Conservation (phyloP, 2,888 invertebrate species). For the Geophilus truncorum region DNA sequence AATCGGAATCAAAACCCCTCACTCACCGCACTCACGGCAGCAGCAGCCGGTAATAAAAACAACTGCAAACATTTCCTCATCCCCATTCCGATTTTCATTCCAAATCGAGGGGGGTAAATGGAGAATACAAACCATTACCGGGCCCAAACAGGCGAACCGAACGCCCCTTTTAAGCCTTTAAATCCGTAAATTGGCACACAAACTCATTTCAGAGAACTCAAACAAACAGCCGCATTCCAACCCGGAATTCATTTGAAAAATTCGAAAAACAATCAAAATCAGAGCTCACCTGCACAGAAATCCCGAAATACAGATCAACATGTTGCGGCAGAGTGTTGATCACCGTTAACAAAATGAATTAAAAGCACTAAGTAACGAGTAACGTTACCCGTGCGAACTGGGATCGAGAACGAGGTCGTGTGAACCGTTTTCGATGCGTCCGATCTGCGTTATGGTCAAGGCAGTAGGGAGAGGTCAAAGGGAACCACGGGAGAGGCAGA, state of each 20-base stretch:
- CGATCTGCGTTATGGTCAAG: neutral
- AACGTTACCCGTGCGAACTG: neutral
- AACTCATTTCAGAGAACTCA: neutral
- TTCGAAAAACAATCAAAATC: neutral
- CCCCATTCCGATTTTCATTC: neutral
- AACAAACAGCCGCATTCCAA: neutral
- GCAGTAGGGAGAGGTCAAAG: neutral
- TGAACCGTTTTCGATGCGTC: neutral
- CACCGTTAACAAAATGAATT: too few species aligned
- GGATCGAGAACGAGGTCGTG: neutral
- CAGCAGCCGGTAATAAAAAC: neutral
- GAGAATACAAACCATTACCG: neutral
- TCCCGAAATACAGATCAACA: constrained; percentile 50
- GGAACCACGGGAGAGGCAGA: neutral
- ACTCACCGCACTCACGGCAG: too few species aligned
- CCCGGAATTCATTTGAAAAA: neutral
- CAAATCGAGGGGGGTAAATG: neutral
- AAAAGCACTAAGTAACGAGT: neutral
- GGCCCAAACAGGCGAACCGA: neutral
- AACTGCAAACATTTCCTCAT: neutral
- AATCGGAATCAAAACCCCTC: neutral
- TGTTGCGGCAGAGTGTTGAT: constrained; percentile 36
- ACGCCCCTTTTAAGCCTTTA: neutral
- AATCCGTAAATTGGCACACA: too few species aligned
- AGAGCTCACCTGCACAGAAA: constrained; percentile 48